These are phyloP conservation scores for Acomys russatus DNA, from an alignment of 2,797 vertebrate genomes.

Conservation along the genomic window DNA sequence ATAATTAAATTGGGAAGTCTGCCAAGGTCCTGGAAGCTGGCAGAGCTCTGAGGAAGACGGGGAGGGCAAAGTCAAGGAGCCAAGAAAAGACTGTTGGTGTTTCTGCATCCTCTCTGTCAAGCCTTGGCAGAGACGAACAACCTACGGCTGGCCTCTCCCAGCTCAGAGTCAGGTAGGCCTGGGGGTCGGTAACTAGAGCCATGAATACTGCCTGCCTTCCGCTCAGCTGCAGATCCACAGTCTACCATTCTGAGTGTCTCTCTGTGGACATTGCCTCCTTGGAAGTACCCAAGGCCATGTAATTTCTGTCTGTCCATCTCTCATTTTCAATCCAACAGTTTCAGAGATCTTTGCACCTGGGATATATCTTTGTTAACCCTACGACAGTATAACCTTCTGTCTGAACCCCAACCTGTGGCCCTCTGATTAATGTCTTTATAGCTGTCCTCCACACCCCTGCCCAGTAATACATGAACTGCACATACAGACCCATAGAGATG, in stretches of 20 bases:
- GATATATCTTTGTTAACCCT: background rate
- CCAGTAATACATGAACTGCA: background rate
- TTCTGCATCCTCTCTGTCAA: background rate
- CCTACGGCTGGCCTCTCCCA: rapidly evolving
- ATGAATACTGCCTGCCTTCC: rapidly evolving
- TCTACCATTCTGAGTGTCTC: background rate
- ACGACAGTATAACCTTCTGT: background rate
- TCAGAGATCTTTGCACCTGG: background rate
- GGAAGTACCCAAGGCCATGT: background rate
- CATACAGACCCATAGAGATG: background rate
- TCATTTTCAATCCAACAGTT: background rate
- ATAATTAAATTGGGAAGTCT: background rate
- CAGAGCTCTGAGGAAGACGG: background rate
- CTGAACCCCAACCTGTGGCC: background rate
- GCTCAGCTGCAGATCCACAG: background rate
- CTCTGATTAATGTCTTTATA: background rate
- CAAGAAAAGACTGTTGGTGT: background rate
- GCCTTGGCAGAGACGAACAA: background rate
- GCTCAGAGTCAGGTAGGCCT: background rate
- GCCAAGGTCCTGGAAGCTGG: background rate
- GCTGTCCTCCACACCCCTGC: background rate
- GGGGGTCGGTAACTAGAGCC: rapidly evolving
- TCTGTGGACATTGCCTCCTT: background rate
- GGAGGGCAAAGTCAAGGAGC: background rate
- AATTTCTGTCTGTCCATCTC: background rate